phyloP scores from a whole-genome alignment of 2,113 vertebrate species.

The Oophaga pumilio region DNA sequence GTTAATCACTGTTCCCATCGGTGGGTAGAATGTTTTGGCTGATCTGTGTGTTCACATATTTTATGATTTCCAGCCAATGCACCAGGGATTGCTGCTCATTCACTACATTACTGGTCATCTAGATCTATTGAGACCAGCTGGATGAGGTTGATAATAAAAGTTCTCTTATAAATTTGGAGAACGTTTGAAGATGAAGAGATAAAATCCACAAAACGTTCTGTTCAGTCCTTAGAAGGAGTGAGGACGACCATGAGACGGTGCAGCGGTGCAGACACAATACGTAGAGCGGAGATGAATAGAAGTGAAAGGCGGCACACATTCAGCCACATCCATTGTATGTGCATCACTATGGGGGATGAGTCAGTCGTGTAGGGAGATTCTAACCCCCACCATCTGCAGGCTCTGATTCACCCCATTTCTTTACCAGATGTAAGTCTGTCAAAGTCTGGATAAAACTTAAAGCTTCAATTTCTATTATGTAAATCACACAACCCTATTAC shows the following conservation, averaged over 20 bases:
- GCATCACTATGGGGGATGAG: conserved; percentile 16
- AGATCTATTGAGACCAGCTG: background rate
- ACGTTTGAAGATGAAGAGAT: background rate
- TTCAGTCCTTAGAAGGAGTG: conserved; percentile 26
- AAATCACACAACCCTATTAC: background rate
- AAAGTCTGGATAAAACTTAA: background rate
- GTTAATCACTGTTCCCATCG: too few relatives aligned
- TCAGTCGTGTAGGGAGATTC: conserved; percentile 1
- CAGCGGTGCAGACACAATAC: conserved; percentile 25
- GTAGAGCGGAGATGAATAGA: conserved; percentile 20
- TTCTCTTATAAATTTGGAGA: background rate
- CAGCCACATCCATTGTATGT: conserved; percentile 5
- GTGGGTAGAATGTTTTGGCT: too few relatives aligned
- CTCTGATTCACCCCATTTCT: conserved; percentile 13
- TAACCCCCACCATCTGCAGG: background rate
- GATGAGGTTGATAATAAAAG: background rate
- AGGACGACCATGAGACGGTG: background rate
- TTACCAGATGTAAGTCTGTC: background rate
- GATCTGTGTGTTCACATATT: background rate
- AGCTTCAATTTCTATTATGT: background rate
- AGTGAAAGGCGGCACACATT: background rate
- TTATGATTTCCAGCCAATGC: background rate
- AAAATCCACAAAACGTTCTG: background rate
- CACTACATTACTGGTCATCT: background rate
- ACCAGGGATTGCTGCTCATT: background rate